phyloP scores from a whole-genome alignment of 1,140 invertebrate genomes.

The Bombus affinis region DNA sequence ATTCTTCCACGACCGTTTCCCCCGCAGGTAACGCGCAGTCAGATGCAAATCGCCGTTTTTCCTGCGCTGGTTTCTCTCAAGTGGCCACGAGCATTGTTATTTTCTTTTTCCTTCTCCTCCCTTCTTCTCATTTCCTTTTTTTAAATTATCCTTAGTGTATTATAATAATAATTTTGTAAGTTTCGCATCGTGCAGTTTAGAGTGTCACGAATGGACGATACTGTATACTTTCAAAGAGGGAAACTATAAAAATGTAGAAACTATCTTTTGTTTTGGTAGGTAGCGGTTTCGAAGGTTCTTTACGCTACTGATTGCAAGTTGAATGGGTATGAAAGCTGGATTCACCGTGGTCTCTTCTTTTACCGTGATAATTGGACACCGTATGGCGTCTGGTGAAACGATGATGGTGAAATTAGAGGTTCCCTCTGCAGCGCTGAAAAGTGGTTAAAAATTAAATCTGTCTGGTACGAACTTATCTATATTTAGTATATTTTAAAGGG shows the following conservation, averaged over 20 bases:
- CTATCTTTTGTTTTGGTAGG: slow-evolving; percentile 24
- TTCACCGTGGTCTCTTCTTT: background rate
- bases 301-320: slow-evolving; percentile 4
- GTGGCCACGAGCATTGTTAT: slow-evolving; percentile 33
- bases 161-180: background rate
- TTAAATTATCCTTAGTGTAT: too few species aligned
- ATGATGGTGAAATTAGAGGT: slow-evolving; percentile 17
- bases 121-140: too few species aligned
- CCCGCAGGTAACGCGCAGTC: slow-evolving; percentile 59
- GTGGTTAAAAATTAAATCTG: slow-evolving; percentile 18
- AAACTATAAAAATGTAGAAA: too few species aligned
- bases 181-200: background rate
- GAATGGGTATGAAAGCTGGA: background rate
- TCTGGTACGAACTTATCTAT: background rate
- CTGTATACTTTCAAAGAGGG: background rate
- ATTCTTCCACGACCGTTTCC: slow-evolving; percentile 23
- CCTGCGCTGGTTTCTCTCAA: slow-evolving; percentile 32
- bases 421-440: background rate
- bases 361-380: slow-evolving; percentile 10
- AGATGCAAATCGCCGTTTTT: slow-evolving; percentile 68
- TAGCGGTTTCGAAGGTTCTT: background rate
- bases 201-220: too few species aligned
- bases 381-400: background rate
- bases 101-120: slow-evolving; percentile 13
- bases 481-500: background rate